Percentiles rank a stretch among this genome's conserved stretches.
These are phyloP conservation scores for Drosophila sulfurigaster DNA, from an alignment of 1,140 invertebrate species.

Conservation along the genomic window DNA sequence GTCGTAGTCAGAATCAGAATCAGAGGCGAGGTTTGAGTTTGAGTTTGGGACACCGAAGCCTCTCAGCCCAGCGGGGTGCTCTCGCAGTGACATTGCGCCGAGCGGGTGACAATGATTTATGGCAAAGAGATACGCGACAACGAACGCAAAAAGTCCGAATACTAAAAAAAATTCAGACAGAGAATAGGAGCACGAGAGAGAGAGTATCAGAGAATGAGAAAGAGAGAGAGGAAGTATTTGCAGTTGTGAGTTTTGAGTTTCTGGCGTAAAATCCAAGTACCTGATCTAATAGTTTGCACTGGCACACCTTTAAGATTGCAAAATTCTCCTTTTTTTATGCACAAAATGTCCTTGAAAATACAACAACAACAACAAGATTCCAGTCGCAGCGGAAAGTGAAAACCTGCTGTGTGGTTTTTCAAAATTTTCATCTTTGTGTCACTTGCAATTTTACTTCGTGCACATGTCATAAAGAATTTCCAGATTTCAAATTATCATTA, in stretches of 20 bases:
- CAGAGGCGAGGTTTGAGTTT: neutral
- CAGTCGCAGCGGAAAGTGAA: slow-evolving; percentile 55
- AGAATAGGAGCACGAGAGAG: slow-evolving; percentile 41
- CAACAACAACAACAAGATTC: slow-evolving; percentile 50
- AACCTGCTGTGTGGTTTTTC: slow-evolving; percentile 65
- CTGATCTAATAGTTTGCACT: slow-evolving; percentile 24
- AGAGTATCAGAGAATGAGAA: slow-evolving; percentile 14
- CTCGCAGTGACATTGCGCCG: slow-evolving; percentile 83
- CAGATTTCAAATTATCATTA: slow-evolving; percentile 48
- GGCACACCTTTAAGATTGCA: slow-evolving; percentile 49
- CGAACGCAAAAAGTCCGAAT: slow-evolving; percentile 71
- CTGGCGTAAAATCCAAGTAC: slow-evolving; percentile 38
- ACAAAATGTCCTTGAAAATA: slow-evolving; percentile 70
- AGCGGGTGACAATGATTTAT: slow-evolving; percentile 85
- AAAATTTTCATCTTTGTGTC: slow-evolving; percentile 44
- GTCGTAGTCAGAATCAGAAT: slow-evolving; percentile 5
- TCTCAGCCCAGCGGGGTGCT: slow-evolving; percentile 73
- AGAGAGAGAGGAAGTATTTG: slow-evolving; percentile 21
- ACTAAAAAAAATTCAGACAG: slow-evolving; percentile 56
- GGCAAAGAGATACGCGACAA: slow-evolving; percentile 83
- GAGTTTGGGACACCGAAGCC: neutral
- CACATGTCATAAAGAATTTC: slow-evolving; percentile 68
- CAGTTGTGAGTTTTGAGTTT: slow-evolving; percentile 16
- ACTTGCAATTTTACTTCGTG: slow-evolving; percentile 43
- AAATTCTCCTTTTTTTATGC: slow-evolving; percentile 59